Evolutionary conservation across 2,888 invertebrate species (phyloP).

Genomic region (Volucella inanis): DNA sequence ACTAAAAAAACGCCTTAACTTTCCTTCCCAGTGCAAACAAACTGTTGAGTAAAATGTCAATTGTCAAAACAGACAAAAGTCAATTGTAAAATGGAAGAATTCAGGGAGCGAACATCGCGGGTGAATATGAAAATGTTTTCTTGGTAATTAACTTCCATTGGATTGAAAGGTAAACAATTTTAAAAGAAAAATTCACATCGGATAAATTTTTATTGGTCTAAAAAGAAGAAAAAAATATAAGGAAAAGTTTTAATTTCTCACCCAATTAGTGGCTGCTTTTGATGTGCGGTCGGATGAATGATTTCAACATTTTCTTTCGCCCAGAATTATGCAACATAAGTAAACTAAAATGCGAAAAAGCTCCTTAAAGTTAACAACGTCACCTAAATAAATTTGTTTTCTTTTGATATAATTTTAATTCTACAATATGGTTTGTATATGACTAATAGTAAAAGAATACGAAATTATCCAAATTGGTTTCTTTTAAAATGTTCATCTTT

Average conservation of each 20-base stretch:
- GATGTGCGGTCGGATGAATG: conserved; percentile 1
- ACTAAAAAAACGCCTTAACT: neutral
- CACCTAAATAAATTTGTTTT: neutral
- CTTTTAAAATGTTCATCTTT: too few relatives aligned
- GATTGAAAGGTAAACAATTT: too few relatives aligned
- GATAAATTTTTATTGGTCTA: too few relatives aligned
- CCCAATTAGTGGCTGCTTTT: neutral
- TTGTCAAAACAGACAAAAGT: conserved; percentile 1
- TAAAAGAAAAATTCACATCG: too few relatives aligned
- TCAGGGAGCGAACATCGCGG: neutral
- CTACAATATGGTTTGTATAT: too few relatives aligned
- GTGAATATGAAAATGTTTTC: neutral
- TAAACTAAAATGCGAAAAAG: neutral
- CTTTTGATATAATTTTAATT: too few relatives aligned
- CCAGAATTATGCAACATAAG: conserved; percentile 42
- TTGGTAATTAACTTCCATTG: too few relatives aligned
- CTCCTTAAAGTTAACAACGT: neutral
- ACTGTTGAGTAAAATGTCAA: conserved; percentile 36
- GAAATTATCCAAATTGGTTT: too few relatives aligned
- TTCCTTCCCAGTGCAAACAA: neutral
- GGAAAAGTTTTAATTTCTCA: too few relatives aligned
- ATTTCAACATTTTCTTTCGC: neutral
- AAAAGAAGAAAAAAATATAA: too few relatives aligned
- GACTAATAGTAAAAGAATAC: too few relatives aligned
- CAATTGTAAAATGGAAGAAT: conserved; percentile 8